Base-by-base conservation (phyloP, 2,797 vertebrate species). In the Neomorphus geoffroyi region DNA sequence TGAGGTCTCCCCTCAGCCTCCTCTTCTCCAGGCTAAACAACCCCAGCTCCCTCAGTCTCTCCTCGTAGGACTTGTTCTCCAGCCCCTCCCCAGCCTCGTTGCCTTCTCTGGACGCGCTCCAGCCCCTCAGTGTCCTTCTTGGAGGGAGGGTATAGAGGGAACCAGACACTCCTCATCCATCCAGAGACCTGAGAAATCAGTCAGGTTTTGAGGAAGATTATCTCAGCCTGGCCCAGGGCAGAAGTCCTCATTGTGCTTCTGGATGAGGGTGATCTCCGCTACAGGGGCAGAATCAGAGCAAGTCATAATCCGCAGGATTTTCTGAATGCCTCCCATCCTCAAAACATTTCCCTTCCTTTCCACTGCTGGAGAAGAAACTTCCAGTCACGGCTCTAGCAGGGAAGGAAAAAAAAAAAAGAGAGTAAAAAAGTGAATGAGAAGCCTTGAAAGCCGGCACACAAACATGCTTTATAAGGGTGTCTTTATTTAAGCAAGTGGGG, bases 361-460 rank as follows among this genome's bases (percentile, higher is more conserved):
- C 45, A 28, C 33, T 73, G 27, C 46, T 45, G 8, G 32, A 41
- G 61, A 81, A 91, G 82, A 87, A 86, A 62, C 24, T 81, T 41
- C 28, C 53, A 87, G 79, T 84, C 79, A 73, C 66, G 50, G 53
- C 57, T 45, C 11, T 41, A 35, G 45, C 19, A 61, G 78, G 41
- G 16, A 56, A 71, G 33, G 7, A 5, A 14, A 46, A 26, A 54
- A 48, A 27, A 45, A 30, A 48, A 8, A 16, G n/a, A 27, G 13
- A 6, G 13, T 2, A 66, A 50, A 84, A 66, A 61, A 77, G 62
- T 83, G 41, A 91, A 93, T 81, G 79, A 90, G 74, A 84, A 87
- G 65, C 91, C 91, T 89, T 93, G 94, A 94, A 79, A 93, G 51
- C 9, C 69, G 74, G 61, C 16, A 46, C 39, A 84, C 66, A 94